Base-by-base conservation (phyloP, 2,888 invertebrate genomes). In the Drosophila kanekoi region DNA sequence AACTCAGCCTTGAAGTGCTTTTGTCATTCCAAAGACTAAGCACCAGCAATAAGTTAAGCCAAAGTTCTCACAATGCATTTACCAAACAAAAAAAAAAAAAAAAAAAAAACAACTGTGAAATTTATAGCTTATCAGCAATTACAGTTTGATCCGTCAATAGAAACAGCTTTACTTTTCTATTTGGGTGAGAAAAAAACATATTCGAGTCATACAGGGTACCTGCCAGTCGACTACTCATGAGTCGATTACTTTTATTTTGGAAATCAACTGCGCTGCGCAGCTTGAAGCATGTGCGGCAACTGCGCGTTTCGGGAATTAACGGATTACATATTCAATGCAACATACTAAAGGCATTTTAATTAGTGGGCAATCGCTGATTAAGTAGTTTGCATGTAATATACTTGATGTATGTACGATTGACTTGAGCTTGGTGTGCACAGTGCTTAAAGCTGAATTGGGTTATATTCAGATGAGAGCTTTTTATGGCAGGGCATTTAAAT, bases 271-370 rank as follows among this genome's bases (percentile, higher is more conserved):
- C 38, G 45, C 52, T 43, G 16, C 18, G 8, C n/a, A 9, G 13
- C 20, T 18, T 58, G 41, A 43, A 65, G 10, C 38, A 38, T 35
- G 35, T 52, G 56, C 18, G 6, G 37, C 16, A 9, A n/a, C 20
- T 43, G 16, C 45, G 33, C 66, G 58, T 58, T 62, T 44, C 45
- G 57, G 62, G 51, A 47, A 72, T 76, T 73, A 82, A 74, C 47
- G 75, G 68, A 83, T 80, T 80, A 72, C 64, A 67, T 57, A 68
- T 77, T 65, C 69, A 77, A 77, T 77, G 72, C 33, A 56, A 58
- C 66, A 74, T 68, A 72, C 64, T 77, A 18, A 61, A 56, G 69
- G 57, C 72, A 71, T 69, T 71, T 67, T 54, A 81, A 85, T 82
- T 82, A 67, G 66, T 49, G 58, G 44, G 71, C 71, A 76, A 76